Percentiles rank a stretch among this genome's conserved stretches.
Evolutionary conservation across 2,113 vertebrate genomes (phyloP).

Genomic region (Oreochromis tanganicae): DNA sequence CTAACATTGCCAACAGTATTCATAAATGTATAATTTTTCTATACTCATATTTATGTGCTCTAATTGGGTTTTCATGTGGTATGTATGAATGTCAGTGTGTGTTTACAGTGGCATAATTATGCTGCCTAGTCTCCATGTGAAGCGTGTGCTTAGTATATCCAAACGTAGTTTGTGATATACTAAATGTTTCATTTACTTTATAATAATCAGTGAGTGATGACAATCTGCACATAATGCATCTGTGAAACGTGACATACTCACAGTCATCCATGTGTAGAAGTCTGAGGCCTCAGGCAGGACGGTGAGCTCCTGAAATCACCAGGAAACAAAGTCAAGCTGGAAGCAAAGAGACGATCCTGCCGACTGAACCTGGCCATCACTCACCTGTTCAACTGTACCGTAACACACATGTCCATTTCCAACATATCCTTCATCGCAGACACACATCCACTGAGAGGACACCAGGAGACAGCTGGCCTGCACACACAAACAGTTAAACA

Average conservation of each 20-base stretch:
- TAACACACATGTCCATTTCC: slow-evolving; percentile 84
- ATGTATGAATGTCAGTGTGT: not conserved
- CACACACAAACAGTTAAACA: not conserved
- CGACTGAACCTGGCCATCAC: not conserved
- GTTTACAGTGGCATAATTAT: not conserved
- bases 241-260: slow-evolving; percentile 53
- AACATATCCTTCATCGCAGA: slow-evolving; percentile 77
- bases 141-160: too few species aligned
- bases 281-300: slow-evolving; percentile 70
- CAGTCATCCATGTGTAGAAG: slow-evolving; percentile 81
- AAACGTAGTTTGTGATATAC: not conserved
- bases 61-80: not conserved
- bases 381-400: slow-evolving; percentile 77
- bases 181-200: not conserved
- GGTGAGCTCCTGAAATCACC: slow-evolving; percentile 76
- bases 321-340: not conserved
- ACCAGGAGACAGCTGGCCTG: slow-evolving; percentile 57
- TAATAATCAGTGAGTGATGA: not conserved
- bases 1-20: not conserved
- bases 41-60: not conserved
- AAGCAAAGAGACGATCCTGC: not conserved
- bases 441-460: slow-evolving; percentile 75
- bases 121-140: not conserved
- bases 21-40: not conserved
- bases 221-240: not conserved